phyloP scores from a whole-genome alignment of 2,113 vertebrate species.

The Tenrec ecaudatus region DNA sequence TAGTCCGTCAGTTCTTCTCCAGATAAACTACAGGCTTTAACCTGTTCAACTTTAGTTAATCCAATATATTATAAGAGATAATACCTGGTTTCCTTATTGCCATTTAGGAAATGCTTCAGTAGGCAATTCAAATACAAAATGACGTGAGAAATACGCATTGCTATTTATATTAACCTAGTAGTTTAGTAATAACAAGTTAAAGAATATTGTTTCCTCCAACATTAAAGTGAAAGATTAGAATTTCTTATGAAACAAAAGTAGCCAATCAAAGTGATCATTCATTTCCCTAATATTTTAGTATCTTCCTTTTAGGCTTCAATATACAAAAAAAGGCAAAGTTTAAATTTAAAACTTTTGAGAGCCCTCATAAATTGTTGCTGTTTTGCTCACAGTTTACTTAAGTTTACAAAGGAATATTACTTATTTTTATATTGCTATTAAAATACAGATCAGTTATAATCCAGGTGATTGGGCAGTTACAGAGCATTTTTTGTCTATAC shows the following conservation, averaged over 20 bases:
- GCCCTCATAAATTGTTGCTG: too few relatives aligned
- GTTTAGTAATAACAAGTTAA: background rate
- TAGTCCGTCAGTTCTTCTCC: too few relatives aligned
- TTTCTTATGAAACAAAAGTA: conserved; percentile 29
- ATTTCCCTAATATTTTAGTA: background rate
- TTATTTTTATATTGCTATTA: too few relatives aligned
- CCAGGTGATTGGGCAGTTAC: too few relatives aligned
- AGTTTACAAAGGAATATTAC: too few relatives aligned
- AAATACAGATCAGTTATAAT: too few relatives aligned
- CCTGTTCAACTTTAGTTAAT: background rate
- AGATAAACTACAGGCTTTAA: background rate
- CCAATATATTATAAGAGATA: background rate
- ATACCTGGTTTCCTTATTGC: background rate
- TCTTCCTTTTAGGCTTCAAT: too few relatives aligned
- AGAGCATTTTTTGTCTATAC: background rate
- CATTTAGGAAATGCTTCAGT: background rate
- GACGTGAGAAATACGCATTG: background rate
- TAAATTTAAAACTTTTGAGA: too few relatives aligned
- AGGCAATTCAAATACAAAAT: background rate
- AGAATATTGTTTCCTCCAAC: conserved; percentile 42
- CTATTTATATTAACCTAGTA: background rate
- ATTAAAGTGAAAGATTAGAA: conserved; percentile 3
- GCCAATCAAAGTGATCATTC: background rate
- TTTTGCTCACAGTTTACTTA: too few relatives aligned
- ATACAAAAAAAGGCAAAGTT: too few relatives aligned